Conservation (phyloP, 2,113 vertebrate genomes). For the Gadus macrocephalus region DNA sequence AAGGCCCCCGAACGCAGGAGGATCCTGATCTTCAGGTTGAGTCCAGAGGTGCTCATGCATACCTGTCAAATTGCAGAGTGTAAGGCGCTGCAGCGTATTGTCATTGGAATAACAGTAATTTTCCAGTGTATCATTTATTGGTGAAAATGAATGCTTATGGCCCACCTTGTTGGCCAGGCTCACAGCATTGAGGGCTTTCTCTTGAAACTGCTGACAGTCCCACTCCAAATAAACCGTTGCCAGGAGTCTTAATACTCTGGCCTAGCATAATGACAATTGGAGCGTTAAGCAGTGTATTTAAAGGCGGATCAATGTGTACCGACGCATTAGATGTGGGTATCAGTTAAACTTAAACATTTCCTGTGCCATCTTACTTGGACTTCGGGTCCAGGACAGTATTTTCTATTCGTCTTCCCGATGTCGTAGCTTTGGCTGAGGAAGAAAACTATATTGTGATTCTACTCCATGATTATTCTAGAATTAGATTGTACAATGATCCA, state of each 20-base stretch:
- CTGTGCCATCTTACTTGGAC: slow-evolving; percentile 73
- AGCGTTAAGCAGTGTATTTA: not conserved
- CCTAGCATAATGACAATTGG: slow-evolving; percentile 62
- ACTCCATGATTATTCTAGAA: not conserved
- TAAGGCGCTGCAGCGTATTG: not conserved
- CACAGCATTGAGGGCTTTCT: slow-evolving; percentile 79
- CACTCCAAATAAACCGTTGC: slow-evolving; percentile 84
- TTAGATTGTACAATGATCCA: not conserved
- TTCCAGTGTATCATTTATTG: not conserved
- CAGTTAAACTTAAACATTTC: not conserved
- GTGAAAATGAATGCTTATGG: slow-evolving; percentile 1
- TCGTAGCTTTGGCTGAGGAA: slow-evolving; percentile 48
- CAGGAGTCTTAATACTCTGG: slow-evolving; percentile 83
- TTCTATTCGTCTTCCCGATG: slow-evolving; percentile 72
- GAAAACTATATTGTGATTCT: not conserved
- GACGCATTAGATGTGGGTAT: not conserved
- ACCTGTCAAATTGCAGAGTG: slow-evolving; percentile 66
- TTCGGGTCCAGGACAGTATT: slow-evolving; percentile 70
- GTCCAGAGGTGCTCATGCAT: slow-evolving; percentile 72
- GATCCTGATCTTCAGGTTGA: slow-evolving; percentile 85
- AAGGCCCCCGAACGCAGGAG: slow-evolving; percentile 71
- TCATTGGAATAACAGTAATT: not conserved
- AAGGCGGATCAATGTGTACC: not conserved
- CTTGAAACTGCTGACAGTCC: slow-evolving; percentile 72
- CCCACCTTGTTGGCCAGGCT: slow-evolving; percentile 86